Evolutionary conservation across 2,888 invertebrate species (phyloP).

Genomic region (Cerastis rubricosa): DNA sequence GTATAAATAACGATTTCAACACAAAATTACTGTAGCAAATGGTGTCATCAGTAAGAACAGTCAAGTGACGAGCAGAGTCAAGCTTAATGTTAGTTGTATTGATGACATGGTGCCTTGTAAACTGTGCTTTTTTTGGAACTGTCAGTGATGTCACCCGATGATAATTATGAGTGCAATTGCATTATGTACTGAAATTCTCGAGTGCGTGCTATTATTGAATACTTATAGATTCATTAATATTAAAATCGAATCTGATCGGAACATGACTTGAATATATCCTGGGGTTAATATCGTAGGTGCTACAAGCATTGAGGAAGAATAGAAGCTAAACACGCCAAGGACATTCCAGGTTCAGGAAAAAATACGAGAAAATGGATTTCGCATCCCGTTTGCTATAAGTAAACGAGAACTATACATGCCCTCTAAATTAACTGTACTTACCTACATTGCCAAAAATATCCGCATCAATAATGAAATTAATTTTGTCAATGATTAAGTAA

Average conservation of each 20-base stretch:
- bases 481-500: slow-evolving; percentile 7
- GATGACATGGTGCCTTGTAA: slow-evolving; percentile 30
- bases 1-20: slow-evolving; percentile 15
- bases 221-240: slow-evolving; percentile 15
- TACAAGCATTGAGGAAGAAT: slow-evolving; percentile 18
- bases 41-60: neutral
- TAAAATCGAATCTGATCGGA: slow-evolving; percentile 4
- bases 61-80: slow-evolving; percentile 1
- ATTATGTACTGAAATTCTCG: slow-evolving; percentile 1
- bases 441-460: neutral
- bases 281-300: neutral
- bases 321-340: slow-evolving; percentile 2
- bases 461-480: neutral
- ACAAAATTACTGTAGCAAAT: neutral
- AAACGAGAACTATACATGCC: neutral
- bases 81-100: neutral
- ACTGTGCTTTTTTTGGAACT: slow-evolving; percentile 30
- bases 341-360: slow-evolving; percentile 23
- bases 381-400: neutral
- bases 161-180: slow-evolving; percentile 53
- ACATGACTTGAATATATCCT: slow-evolving; percentile 5
- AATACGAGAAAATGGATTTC: slow-evolving; percentile 5
- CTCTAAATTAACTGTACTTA: neutral
- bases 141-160: slow-evolving; percentile 58
- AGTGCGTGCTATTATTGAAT: slow-evolving; percentile 17